Base-by-base conservation (phyloP, 2,888 invertebrate genomes). In the Ophonus ardosiacus region DNA sequence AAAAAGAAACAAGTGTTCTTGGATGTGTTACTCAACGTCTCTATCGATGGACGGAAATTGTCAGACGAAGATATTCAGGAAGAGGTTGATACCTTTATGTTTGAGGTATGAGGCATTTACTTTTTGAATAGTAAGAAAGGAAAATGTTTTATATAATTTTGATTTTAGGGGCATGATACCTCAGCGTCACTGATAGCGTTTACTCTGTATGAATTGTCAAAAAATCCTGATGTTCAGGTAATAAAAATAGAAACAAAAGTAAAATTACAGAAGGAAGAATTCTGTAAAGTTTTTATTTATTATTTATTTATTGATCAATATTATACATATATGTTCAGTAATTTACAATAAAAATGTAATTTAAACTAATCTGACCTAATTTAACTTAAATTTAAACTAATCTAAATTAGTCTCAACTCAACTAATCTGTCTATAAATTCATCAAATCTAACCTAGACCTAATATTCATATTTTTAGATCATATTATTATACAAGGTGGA, bases 11-110 rank as follows among this genome's bases (percentile, higher is more conserved):
- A 93, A 88, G 94, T 94, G 0, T 94, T 95, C 87, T 90, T 95
- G 88, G 95, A 95, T 90, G 90, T 95, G 59, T 88, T 95, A 4
- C 89, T 95, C 7, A 91, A 94, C 61, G 92, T 94, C 1, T 93
- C 93, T 87, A 92, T 93, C 8, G 93, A 93, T 86, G 94, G 93
- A 0, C 90, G 92, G 84, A 93, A 92, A 10, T 90, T 95, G 61
- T 92, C 92, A n/a, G 93, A 93, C 86, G 88, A 92, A 56, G 93
- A 93, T 86, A 92, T 95, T 57, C 92, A 94, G 80, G 94, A 95
- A 88, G 94, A 95, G 90, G 94, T 95, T 0, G 94, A 95, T 86
- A 95, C 95, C 0, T 95, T 95, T 86, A 93, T 95, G 93, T 95
- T 95, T 89, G 94, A 59, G 38, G 80, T 80, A 80, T 15, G n/a